Evolutionary conservation across 1,140 invertebrate genomes (phyloP), one percentile per base, ranked within the genome.

Genomic region (Pseudachorutes palmiensis): DNA sequence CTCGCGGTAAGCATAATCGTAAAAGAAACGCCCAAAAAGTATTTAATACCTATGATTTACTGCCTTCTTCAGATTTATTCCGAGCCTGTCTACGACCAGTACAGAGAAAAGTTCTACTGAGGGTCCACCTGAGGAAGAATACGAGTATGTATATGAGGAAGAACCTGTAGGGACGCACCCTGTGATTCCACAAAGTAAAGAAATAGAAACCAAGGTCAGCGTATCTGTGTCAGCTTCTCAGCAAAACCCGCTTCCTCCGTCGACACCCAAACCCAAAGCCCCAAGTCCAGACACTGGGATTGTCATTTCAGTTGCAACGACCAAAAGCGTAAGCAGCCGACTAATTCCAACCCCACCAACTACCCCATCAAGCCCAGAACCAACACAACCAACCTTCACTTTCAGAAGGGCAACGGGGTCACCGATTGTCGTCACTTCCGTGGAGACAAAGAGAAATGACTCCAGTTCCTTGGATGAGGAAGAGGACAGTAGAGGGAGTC

Each of bases 281-380:
- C 51, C 24, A 5, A 5, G 51, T 55, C 57, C 62, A 2, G 60
- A 61, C 26, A 24, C 64, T 12, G 67, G 57, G 3, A 64, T 73
- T 29, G 72, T 74, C 2, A 65, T 74, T 48, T 72, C 70, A 5
- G 70, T 74, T 0, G 70, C 72, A 1, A 74, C 70, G 0, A 72
- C 72, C 14, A 65, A 65, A 60, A 74, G 70, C 36, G 66, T 74
- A 0, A 70, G 68, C 62, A 45, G 59, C 1, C 41, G 60, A 28
- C 19, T 55, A 1, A 51, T 36, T 14, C 60, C 32, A 19, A 59
- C 55, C 1, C 22, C 36, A 12, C 49, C 48, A 0, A 2, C 55
- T 12, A 60, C 64, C 1, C 68, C 66, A 19, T 48, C 60, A 2
- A 68, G 67, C 1, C 65, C 66, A 88, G n/a, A n/a, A n/a, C n/a